Conservation (phyloP, 2,797 vertebrate species). For the Melanotaenia pygmaea region DNA sequence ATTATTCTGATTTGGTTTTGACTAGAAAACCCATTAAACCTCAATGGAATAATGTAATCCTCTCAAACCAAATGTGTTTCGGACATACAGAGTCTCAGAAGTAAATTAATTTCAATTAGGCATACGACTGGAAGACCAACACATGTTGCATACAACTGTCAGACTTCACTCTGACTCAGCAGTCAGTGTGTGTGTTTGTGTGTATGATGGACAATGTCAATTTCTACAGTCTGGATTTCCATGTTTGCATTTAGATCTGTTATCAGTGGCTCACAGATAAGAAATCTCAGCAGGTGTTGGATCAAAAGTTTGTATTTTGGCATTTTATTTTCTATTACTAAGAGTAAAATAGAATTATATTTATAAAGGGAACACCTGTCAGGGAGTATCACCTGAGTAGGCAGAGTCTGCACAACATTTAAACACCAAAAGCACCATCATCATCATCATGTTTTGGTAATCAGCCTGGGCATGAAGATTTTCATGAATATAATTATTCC, state of each 20-base stretch:
- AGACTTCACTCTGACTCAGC: conserved; percentile 17
- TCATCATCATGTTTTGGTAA: neutral
- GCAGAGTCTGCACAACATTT: neutral
- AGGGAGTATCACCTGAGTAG: neutral
- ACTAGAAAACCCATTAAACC: conserved; percentile 70
- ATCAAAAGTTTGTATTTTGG: conserved; percentile 11
- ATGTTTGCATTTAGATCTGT: conserved; percentile 61
- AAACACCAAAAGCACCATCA: neutral
- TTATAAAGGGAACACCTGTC: neutral
- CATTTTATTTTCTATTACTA: neutral
- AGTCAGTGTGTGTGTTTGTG: neutral
- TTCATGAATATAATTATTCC: neutral
- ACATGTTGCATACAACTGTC: conserved; percentile 25
- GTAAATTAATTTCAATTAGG: conserved; percentile 66
- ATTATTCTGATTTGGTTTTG: conserved; percentile 75
- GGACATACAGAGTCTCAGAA: conserved; percentile 30
- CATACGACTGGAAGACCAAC: neutral
- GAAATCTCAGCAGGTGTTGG: conserved; percentile 16
- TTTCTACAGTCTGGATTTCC: conserved; percentile 31
- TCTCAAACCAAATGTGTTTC: conserved; percentile 45
- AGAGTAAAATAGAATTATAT: neutral
- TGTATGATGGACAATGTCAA: conserved; percentile 3
- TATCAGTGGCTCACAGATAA: neutral
- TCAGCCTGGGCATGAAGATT: conserved; percentile 1
- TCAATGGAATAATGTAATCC: conserved; percentile 60